These are phyloP conservation scores for Mythimna loreyi DNA, from an alignment of 2,888 invertebrate genomes.

Conservation along the genomic window DNA sequence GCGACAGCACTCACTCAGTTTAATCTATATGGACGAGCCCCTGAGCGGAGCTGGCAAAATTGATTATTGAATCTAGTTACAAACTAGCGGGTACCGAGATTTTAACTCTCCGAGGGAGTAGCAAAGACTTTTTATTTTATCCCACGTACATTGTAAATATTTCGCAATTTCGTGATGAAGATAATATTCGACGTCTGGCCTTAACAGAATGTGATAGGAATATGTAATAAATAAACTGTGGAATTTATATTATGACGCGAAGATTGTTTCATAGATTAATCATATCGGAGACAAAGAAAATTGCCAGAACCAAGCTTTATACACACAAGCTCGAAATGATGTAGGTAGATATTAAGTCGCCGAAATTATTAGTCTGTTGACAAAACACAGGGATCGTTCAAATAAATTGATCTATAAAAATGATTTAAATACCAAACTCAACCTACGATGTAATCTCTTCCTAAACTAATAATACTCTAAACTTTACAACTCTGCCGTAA, in stretches of 20 bases:
- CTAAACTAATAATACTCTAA: conserved; percentile 68
- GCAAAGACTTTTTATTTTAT: conserved; percentile 46
- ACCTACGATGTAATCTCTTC: conserved; percentile 66
- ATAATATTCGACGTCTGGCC: conserved; percentile 33
- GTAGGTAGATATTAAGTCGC: conserved; percentile 19
- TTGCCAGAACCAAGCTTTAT: conserved; percentile 22
- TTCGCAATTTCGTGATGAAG: conserved; percentile 20
- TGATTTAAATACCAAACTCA: conserved; percentile 52
- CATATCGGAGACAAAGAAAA: conserved; percentile 44
- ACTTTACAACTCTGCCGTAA: conserved; percentile 60
- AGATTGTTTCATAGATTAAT: conserved; percentile 46
- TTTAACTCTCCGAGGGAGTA: conserved; percentile 69
- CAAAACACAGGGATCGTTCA: conserved; percentile 41
- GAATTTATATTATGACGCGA: conserved; percentile 50
- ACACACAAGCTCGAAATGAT: conserved; percentile 9
- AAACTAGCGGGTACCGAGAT: conserved; percentile 82
- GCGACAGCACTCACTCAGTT: conserved; percentile 29
- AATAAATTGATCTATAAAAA: conserved; percentile 60
- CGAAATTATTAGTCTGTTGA: conserved; percentile 50
- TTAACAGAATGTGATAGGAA: conserved; percentile 26
- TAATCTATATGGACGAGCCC: conserved; percentile 67
- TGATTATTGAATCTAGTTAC: conserved; percentile 89
- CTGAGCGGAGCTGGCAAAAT: conserved; percentile 80
- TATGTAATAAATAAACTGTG: conserved; percentile 53
- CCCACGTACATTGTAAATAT: conserved; percentile 18